These are phyloP conservation scores for Montipora cactus DNA, from an alignment of 64 coral and sea anemone genomes.

Conservation along the genomic window DNA sequence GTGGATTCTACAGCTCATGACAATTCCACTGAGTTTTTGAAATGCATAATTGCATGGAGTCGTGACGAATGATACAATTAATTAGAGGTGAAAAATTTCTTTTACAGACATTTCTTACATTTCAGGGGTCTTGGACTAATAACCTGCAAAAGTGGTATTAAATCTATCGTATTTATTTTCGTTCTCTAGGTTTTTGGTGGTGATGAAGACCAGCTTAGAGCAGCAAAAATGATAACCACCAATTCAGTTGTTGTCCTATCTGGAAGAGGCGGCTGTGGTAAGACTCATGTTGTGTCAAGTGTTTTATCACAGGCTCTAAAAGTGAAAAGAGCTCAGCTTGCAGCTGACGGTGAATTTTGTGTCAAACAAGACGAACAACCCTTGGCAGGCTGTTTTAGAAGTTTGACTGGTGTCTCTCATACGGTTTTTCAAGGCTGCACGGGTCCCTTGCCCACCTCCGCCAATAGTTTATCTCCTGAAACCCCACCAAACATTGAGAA, in stretches of 20 bases:
- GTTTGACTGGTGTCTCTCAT: too few relatives aligned
- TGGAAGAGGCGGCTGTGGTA: constrained; percentile 74
- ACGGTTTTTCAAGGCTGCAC: too few relatives aligned
- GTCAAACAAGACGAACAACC: not conserved
- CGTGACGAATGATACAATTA: too few relatives aligned
- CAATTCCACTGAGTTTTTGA: too few relatives aligned
- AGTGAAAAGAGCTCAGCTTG: not conserved
- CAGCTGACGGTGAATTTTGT: not conserved
- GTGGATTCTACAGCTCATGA: too few relatives aligned
- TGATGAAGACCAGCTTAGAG: constrained; percentile 62
- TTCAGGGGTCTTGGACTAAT: not conserved
- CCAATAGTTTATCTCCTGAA: too few relatives aligned
- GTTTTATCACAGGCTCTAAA: constrained; percentile 24
- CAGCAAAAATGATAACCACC: constrained; percentile 46
- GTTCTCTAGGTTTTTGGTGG: constrained; percentile 56
- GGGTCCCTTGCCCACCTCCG: too few relatives aligned
- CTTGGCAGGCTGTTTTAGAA: too few relatives aligned
- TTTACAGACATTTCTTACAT: not conserved
- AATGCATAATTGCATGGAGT: too few relatives aligned
- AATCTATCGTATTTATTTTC: not conserved
- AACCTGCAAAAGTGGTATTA: not conserved
- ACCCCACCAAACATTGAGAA: too few relatives aligned
- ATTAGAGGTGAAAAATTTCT: too few relatives aligned
- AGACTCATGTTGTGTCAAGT: constrained; percentile 65
- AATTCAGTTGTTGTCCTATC: constrained; percentile 64